Base-by-base conservation (phyloP, 2,113 vertebrate species). In the Chaetorhynchus papuensis region DNA sequence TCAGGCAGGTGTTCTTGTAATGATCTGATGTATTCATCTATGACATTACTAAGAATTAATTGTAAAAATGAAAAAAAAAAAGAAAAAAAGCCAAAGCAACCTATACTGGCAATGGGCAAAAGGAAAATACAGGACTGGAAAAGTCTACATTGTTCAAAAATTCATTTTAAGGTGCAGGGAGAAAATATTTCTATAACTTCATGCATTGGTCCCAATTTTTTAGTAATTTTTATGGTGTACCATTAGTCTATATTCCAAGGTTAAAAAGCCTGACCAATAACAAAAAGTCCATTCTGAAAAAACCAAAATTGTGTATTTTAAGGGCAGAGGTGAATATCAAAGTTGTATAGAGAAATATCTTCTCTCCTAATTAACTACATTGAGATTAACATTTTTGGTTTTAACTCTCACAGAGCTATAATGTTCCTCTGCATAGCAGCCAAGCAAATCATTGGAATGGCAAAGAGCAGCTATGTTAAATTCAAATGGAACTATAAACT, bases 401-500 rank as follows among this genome's bases (percentile, higher is more conserved):
- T 83, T 83, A 70, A 75, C 1, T 8, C 5, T 47, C 64, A 64
- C 0, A 0, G 35, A 93, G 21, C 31, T 56, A 31, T 71, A 83
- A 87, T 53, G 7, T 33, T 81, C 15, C 41, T 78, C 35, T 72
- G 10, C 15, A 18, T 52, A 71, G 41, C 24, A 84, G n/a, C 50
- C n/a, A 60, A 52, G 49, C 24, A 82, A 91, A 92, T 82, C 9
- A 87, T 30, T 89, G 49, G 20, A 91, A 87, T 2, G 5, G 42
- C 39, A 78, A 83, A 92, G 39, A 92, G 39, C 16, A 83, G 52
- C 49, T 84, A 56, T n/a, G 56, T 74, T 91, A 66, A 89, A 75
- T 63, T 89, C 49, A 72, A 85, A 82, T 28, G n/a, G 57, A 93
- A 81, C 49, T 49, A 89, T 53, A 89, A 94, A 92, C n/a, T 74